Evolutionary conservation across 2,888 invertebrate genomes (phyloP), one percentile per base, ranked within the genome.

Genomic region (Rotaria magnacalcarata): DNA sequence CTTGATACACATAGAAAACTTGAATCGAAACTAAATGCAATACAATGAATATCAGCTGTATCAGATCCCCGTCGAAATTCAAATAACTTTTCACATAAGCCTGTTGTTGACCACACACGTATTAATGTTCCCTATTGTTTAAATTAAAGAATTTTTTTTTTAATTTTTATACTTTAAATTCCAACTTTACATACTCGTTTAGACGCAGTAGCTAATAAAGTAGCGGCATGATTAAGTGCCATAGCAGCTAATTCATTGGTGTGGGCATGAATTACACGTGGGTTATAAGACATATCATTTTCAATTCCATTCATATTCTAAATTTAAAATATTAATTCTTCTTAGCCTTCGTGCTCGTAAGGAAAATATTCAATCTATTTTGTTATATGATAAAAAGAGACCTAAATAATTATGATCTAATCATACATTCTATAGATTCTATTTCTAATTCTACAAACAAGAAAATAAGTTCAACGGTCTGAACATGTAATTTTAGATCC

Each of bases 21-120:
- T 85, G 97, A 97, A 89, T 95, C 94, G 89, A 95, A 94, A 91
- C 96, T 97, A 90, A 98, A 98, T 91, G 96, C 97, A 89, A 98
- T 96, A 91, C 97, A 41, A 92, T 92, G 94, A 94, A 90, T 93
- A 94, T 88, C 94, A 7, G 94, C 97, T 92, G 96, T 95, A 93
- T 97, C 94, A 87, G 96, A 95, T 87, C 98, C 98, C 90, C 98
- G 93, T 89, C 98, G 93, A 87, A 98, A 92, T 92, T 98, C 97
- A 87, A 95, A 95, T 41, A 97, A 93, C 92, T 96, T 95, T 80
- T 86, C 85, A n/a, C 84, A 80, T 80, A 75, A 56, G 88, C 94
- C 94, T 14, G 97, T 97, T 89, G 93, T 95, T 80, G 93, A 96
- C 92, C 97, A 98, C 67, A 98, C 95, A 89, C 98, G 93, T 88